Conservation (phyloP, 2,113 vertebrate species). For the Sigmodon hispidus region DNA sequence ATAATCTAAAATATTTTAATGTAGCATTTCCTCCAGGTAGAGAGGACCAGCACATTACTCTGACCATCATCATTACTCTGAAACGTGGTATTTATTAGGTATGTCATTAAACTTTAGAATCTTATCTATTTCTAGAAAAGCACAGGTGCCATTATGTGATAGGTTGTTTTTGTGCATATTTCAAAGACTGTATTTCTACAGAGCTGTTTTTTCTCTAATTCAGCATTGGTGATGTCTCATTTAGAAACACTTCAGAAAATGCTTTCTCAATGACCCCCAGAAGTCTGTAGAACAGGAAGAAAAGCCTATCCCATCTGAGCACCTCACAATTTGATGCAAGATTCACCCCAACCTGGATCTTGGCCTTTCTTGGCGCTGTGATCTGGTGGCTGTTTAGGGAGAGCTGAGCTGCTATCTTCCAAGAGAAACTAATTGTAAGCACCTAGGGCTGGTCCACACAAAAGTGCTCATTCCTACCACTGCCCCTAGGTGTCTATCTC, state of each 20-base stretch:
- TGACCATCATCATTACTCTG: background rate
- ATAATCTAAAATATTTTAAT: background rate
- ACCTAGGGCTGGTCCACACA: background rate
- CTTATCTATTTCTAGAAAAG: background rate
- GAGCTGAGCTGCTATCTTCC: background rate
- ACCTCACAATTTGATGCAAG: background rate
- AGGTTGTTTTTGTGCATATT: too few species aligned
- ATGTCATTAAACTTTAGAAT: background rate
- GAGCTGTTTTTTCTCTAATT: background rate
- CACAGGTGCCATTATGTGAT: background rate
- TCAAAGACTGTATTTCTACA: background rate
- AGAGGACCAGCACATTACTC: background rate
- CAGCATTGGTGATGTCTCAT: background rate
- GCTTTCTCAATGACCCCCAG: background rate
- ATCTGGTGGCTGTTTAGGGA: background rate
- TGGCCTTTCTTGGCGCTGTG: background rate
- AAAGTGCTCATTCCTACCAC: background rate
- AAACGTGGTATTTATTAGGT: background rate
- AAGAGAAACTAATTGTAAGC: background rate
- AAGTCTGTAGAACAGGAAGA: background rate
- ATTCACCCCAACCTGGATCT: background rate
- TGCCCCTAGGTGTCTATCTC: background rate
- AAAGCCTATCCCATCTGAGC: background rate
- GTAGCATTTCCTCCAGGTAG: background rate
- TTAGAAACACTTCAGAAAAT: background rate